Base-by-base conservation (phyloP, 2,888 invertebrate species). In the Epinotia demarniana region DNA sequence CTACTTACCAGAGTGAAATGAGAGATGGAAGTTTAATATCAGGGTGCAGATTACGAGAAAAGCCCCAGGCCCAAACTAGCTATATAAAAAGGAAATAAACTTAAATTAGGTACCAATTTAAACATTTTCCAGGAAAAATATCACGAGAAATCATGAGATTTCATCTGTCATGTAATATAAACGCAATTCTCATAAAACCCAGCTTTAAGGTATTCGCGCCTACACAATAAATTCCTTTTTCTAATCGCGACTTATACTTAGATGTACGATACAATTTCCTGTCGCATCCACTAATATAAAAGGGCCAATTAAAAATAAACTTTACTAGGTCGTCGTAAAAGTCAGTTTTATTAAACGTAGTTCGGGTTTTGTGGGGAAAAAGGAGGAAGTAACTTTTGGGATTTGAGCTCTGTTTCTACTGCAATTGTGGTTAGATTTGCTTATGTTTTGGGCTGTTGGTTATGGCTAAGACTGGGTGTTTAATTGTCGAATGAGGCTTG, bases 401-500 rank as follows among this genome's bases (percentile, higher is more conserved):
- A 83, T 82, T 80, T 81, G 72, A 66, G 74, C 78, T 83, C 78
- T 79, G 80, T 55, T 0, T 2, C 0, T 0, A 0, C 0, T 0
- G 0, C 0, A 0, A 3, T 82, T 86, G 72, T 79, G 84, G 82
- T 77, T 73, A 13, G 66, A 84, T 89, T 87, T 12, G 74, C 1
- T 43, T 82, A 78, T 12, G 4, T 9, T 39, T 9, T 57, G 55
- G 55, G 18, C 1, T 72, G 79, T 81, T 80, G 82, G 83, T 85
- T 88, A 81, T 80, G 82, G 80, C 82, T 81, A 76, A 80, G 83
- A 87, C 91, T 92, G 90, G 90, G 92, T 90, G 92, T 92, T 92
- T 92, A 92, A 92, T 91, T 86, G 88, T 83, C 78, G 84, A 83
- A 83, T 85, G 89, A 91, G 90, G 92, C 89, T 87, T 94, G 93